phyloP scores from a whole-genome alignment of 2,888 invertebrate genomes.

The Seira musarum region DNA sequence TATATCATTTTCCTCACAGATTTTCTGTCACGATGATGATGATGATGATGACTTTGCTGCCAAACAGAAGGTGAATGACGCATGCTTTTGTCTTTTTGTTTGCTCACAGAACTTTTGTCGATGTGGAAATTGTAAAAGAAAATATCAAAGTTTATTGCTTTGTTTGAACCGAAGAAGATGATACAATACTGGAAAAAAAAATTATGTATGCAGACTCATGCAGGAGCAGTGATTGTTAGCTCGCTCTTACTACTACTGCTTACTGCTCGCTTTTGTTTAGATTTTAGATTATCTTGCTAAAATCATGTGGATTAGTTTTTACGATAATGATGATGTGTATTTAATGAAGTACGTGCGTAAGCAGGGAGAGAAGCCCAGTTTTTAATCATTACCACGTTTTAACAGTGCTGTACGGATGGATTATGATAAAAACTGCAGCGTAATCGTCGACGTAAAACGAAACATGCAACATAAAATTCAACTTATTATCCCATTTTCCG shows the following conservation, averaged over 20 bases:
- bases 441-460: constrained; percentile 11
- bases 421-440: constrained; percentile 3
- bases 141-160: background rate
- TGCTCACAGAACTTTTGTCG: no score
- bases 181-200: background rate
- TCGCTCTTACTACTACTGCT: no score
- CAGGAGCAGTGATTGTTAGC: background rate
- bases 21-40: no score
- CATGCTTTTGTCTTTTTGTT: background rate
- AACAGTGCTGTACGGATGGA: background rate
- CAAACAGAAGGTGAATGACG: background rate
- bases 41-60: background rate
- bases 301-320: constrained; percentile 7
- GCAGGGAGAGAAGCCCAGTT: constrained; percentile 28
- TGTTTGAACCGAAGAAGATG: background rate
- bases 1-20: no score
- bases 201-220: background rate
- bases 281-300: constrained; percentile 4
- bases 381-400: constrained; percentile 8
- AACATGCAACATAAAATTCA: background rate
- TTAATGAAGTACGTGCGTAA: constrained; percentile 45
- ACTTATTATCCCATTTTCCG: background rate
- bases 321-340: constrained; percentile 24
- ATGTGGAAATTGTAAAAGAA: background rate
- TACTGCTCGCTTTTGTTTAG: background rate